Conservation (phyloP, 53 echinoderm and acorn worm species). For the Temnopleurus reevesii region DNA sequence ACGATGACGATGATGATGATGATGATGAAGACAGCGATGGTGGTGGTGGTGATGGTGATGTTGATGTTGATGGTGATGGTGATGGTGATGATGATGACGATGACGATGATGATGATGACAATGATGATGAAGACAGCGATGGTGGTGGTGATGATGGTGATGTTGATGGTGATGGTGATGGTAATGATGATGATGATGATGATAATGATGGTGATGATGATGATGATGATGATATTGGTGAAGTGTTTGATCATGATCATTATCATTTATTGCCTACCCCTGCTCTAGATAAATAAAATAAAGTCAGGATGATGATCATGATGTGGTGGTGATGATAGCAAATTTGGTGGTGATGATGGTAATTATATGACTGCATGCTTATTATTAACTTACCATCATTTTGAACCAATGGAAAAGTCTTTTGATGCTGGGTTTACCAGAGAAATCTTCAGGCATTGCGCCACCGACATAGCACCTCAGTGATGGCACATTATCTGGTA, state of each 20-base stretch:
- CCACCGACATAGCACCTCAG: conserved; percentile 75
- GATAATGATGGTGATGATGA: conserved; percentile 10
- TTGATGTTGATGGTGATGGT: background rate
- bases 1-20: too few species aligned
- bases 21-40: too few species aligned
- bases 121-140: too few species aligned
- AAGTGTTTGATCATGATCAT: background rate
- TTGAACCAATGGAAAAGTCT: conserved; percentile 64
- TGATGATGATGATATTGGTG: too few species aligned
- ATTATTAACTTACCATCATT: conserved; percentile 56
- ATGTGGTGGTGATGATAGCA: too few species aligned
- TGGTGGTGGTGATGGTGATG: conserved; percentile 2
- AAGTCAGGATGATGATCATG: too few species aligned
- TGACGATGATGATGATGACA: too few species aligned
- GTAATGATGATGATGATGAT: background rate
- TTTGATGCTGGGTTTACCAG: conserved; percentile 26
- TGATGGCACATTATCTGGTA: conserved; percentile 42
- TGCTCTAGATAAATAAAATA: too few species aligned
- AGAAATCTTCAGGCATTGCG: conserved; percentile 59
- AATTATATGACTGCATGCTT: too few species aligned
- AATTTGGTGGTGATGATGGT: too few species aligned
- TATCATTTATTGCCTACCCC: too few species aligned
- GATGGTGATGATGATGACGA: background rate
- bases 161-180: background rate
- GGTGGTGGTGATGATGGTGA: too few species aligned